These are phyloP conservation scores for Luperina testacea DNA, from an alignment of 2,888 invertebrate genomes.

Conservation along the genomic window DNA sequence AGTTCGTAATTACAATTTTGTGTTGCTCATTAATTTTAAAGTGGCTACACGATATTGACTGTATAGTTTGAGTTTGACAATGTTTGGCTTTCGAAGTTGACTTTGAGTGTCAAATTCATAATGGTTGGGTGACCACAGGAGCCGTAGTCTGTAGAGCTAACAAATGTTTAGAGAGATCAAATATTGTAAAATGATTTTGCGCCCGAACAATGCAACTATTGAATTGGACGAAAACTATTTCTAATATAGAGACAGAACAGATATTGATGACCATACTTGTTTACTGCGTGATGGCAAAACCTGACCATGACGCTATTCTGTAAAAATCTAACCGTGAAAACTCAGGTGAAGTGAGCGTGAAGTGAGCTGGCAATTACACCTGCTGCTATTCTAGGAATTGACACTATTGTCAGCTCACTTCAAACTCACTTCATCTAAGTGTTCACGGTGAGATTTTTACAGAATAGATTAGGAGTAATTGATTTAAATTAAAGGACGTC, in stretches of 20 bases:
- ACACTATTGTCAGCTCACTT: no score
- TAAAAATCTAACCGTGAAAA: no score
- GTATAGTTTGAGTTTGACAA: constrained; percentile 45
- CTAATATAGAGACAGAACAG: neutral
- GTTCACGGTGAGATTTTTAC: no score
- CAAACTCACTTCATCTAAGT: no score
- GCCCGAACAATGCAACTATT: neutral
- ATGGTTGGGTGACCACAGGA: constrained; percentile 29
- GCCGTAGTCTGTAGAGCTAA: neutral
- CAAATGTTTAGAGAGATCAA: neutral
- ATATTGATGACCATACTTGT: neutral
- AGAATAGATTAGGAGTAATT: no score
- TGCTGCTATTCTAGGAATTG: no score
- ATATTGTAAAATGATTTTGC: neutral
- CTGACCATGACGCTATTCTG: neutral
- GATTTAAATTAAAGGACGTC: neutral
- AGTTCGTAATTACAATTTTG: constrained; percentile 60
- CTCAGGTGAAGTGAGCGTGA: no score
- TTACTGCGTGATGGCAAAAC: neutral
- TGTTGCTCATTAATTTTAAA: constrained; percentile 57
- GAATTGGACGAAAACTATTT: no score
- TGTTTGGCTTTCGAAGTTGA: constrained; percentile 36
- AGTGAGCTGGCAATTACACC: no score
- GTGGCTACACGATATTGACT: constrained; percentile 45
- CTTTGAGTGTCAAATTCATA: constrained; percentile 45